Percentiles rank a stretch among this genome's conserved stretches.
Evolutionary conservation across 1,140 invertebrate genomes (phyloP).

Genomic region (Drosophila ananassae): DNA sequence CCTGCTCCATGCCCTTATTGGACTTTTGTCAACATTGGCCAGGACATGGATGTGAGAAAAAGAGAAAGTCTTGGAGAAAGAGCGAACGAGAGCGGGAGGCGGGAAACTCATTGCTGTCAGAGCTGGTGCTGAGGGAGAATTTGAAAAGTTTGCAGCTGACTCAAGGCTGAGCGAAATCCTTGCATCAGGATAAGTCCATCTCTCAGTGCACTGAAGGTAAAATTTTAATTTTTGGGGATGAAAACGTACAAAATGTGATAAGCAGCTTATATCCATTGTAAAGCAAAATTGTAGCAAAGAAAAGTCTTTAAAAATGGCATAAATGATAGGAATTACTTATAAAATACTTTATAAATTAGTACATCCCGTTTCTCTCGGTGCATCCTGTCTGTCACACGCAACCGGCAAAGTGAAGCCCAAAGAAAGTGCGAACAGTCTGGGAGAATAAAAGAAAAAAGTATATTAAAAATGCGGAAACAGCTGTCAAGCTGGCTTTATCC

Average conservation of each 20-base stretch:
- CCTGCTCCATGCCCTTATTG: constrained; percentile 65
- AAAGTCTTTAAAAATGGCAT: too few species aligned
- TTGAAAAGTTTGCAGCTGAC: constrained; percentile 75
- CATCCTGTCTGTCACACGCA: constrained; percentile 55
- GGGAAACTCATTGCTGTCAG: constrained; percentile 81
- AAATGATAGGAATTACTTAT: too few species aligned
- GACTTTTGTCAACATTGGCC: constrained; percentile 74
- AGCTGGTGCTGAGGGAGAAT: constrained; percentile 47
- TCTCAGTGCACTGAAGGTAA: neutral
- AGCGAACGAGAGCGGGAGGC: constrained; percentile 47
- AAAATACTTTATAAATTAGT: neutral
- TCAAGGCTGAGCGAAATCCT: constrained; percentile 58
- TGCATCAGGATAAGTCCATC: constrained; percentile 32
- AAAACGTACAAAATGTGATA: neutral
- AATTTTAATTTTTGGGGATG: neutral
- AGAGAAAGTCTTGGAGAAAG: constrained; percentile 30
- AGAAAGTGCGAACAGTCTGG: constrained; percentile 45
- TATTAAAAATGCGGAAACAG: constrained; percentile 82
- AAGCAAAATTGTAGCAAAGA: too few species aligned
- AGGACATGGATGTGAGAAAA: constrained; percentile 19
- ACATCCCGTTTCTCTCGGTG: constrained; percentile 4
- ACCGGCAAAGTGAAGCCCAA: constrained; percentile 52
- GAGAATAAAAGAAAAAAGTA: constrained; percentile 50
- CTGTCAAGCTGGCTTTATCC: constrained; percentile 69
- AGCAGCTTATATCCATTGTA: neutral